Evolutionary conservation across 2,797 vertebrate species (phyloP).

Genomic region (Hipposideros larvatus): DNA sequence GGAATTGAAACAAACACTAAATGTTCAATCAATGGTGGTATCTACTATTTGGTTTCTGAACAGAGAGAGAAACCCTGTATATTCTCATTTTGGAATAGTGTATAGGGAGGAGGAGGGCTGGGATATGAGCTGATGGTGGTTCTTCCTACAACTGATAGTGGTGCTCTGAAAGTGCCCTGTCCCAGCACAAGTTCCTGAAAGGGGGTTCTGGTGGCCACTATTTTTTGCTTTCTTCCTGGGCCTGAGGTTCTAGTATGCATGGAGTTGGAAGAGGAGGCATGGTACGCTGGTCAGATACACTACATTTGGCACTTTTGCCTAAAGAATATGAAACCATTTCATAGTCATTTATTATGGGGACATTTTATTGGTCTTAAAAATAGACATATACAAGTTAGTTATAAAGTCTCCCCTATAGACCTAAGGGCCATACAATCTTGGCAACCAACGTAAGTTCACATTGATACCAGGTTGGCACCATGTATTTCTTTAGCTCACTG

Average conservation of each 20-base stretch:
- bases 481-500: not conserved
- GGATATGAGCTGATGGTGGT: not conserved
- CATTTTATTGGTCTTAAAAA: constrained; percentile 47
- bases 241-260: not conserved
- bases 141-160: not conserved
- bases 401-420: constrained; percentile 24
- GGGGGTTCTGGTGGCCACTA: not conserved
- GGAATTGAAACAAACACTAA: constrained; percentile 15
- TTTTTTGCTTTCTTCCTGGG: not conserved
- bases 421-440: not conserved
- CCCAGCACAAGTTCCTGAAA: not conserved
- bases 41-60: not conserved
- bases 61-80: not conserved
- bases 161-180: not conserved
- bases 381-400: not conserved
- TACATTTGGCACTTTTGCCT: not conserved
- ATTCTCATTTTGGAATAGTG: not conserved
- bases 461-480: not conserved
- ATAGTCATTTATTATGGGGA: not conserved
- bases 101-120: not conserved
- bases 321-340: not conserved
- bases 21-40: not conserved
- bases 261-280: not conserved
- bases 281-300: not conserved
- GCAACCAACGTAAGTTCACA: not conserved